Conservation (phyloP, 2,888 invertebrate genomes). For the Patella pellucida region DNA sequence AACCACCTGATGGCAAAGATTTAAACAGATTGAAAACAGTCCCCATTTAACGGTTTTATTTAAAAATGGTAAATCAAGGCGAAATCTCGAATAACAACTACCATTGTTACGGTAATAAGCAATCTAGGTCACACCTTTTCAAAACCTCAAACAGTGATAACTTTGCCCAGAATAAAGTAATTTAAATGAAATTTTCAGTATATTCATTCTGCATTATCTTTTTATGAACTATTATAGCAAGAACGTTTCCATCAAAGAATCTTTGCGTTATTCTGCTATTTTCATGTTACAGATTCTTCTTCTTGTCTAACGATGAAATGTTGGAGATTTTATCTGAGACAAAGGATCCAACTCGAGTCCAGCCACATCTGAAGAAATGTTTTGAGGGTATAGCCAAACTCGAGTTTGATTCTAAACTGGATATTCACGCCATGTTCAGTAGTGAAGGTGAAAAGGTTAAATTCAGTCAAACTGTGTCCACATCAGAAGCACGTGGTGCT, state of each 20-base stretch:
- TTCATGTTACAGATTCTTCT: constrained; percentile 66
- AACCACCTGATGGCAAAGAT: too few species aligned
- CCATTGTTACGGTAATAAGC: too few species aligned
- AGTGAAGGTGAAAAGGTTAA: constrained; percentile 81
- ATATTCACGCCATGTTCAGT: constrained; percentile 90
- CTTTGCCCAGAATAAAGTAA: too few species aligned
- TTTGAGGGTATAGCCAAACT: constrained; percentile 85
- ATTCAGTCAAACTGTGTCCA: constrained; percentile 83
- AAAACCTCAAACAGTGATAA: too few species aligned
- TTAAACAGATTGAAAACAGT: too few species aligned
- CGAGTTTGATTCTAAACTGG: constrained; percentile 87
- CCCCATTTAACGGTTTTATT: too few species aligned
- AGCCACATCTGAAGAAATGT: constrained; percentile 72
- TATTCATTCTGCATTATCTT: too few species aligned
- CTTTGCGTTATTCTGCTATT: neutral
- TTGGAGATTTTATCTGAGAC: constrained; percentile 72
- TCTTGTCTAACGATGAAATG: constrained; percentile 72
- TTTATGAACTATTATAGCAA: too few species aligned
- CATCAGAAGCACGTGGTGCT: constrained; percentile 82
- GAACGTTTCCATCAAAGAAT: neutral
- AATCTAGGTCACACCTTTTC: too few species aligned
- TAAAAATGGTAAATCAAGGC: too few species aligned
- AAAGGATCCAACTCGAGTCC: constrained; percentile 71
- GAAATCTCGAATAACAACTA: too few species aligned
- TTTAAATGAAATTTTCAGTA: too few species aligned